Evolutionary conservation across 2,113 vertebrate species (phyloP).

Genomic region (Hippotragus niger): DNA sequence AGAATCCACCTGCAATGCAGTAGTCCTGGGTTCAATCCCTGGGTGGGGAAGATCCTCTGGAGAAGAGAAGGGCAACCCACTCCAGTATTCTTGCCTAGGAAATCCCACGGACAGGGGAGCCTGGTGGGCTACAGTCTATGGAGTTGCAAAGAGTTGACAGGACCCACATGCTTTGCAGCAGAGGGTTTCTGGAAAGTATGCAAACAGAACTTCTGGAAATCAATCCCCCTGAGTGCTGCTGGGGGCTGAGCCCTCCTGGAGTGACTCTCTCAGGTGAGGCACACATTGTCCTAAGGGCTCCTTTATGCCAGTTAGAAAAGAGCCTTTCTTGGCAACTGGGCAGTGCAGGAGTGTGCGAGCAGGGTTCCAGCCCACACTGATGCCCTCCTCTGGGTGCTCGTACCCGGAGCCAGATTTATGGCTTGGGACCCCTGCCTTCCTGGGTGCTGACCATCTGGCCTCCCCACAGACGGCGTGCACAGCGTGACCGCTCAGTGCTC

Average conservation of each 20-base stretch:
- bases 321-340: neutral
- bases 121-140: neutral
- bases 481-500: constrained; percentile 92
- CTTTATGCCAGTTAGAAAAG: neutral
- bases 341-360: neutral
- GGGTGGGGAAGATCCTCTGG: neutral
- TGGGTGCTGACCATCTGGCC: neutral
- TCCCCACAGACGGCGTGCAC: constrained; percentile 89
- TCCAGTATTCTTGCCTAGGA: neutral
- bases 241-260: neutral
- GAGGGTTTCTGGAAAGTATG: neutral
- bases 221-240: too few species aligned
- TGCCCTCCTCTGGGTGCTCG: neutral
- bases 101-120: neutral
- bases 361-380: neutral
- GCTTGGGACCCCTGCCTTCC: neutral
- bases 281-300: neutral
- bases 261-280: neutral
- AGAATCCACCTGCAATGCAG: neutral
- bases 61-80: neutral
- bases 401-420: neutral
- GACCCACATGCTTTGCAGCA: neutral
- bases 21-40: neutral
- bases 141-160: neutral
- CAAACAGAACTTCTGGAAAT: neutral